These are phyloP conservation scores for Rhabdophis nuchalis DNA, from an alignment of 2,797 vertebrate genomes.

Conservation along the genomic window DNA sequence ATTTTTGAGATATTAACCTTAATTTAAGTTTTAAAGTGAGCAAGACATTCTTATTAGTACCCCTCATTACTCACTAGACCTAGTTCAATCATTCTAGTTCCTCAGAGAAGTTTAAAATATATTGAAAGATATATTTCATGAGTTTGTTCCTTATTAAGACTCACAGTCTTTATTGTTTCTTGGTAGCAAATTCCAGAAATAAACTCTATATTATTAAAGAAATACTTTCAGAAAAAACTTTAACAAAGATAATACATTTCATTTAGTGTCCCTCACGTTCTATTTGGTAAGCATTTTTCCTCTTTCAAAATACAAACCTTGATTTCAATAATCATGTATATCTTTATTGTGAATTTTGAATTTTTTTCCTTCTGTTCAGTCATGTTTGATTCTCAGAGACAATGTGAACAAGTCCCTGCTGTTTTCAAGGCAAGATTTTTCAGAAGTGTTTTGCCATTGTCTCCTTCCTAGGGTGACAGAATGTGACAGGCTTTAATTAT, in stretches of 20 bases:
- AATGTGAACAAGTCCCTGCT: no score
- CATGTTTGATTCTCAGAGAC: no score
- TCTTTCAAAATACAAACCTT: neutral
- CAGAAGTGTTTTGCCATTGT: no score
- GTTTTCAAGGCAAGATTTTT: no score
- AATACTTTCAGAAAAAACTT: neutral
- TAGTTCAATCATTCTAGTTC: neutral
- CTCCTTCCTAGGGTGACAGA: neutral
- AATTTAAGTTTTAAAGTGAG: neutral
- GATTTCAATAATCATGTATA: neutral
- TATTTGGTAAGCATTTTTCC: neutral
- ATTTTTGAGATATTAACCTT: neutral
- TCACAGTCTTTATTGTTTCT: neutral
- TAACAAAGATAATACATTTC: neutral
- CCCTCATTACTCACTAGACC: neutral
- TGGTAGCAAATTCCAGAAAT: neutral
- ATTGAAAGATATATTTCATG: no score
- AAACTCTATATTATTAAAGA: neutral
- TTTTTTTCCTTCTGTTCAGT: no score
- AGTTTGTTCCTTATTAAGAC: no score
- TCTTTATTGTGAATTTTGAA: neutral
- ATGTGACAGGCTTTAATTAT: neutral
- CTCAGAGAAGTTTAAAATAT: neutral
- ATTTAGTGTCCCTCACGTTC: neutral
- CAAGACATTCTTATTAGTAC: no score